Base-by-base conservation (phyloP, 2,113 vertebrate genomes). In the Esox niger region DNA sequence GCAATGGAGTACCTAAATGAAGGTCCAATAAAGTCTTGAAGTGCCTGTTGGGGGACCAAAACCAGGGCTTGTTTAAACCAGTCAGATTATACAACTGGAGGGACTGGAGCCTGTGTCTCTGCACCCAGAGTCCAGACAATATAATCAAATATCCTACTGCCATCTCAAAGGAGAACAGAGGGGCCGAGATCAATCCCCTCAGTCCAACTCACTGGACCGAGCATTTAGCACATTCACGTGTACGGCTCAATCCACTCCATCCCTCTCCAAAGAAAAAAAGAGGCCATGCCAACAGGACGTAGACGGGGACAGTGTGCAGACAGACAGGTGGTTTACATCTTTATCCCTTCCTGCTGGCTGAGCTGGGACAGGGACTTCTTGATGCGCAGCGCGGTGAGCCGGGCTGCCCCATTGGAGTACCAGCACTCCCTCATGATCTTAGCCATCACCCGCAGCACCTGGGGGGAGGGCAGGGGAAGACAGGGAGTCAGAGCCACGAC, bases 341-440 rank as follows among this genome's bases (percentile, higher is more conserved):
- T 98, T 90, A 99, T 98, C 74, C 97, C 97, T 90, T 99, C 97
- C 88, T 98, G 96, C 70, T 99, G 96, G 83, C 96, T 99, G 73
- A 99, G 96, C 54, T 98, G 96, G 1, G 97, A 98, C 60, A 99
- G 80, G 0, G 97, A 98, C 86, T 99, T 98, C 94, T 99, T 99
- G 86, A 99, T 98, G 31, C 97, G 93, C 68, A 98, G 85, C 31
- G 97, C 97, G 0, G 97, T 99, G 49, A 99, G 94, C 20, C 97
- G 86, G 0, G 97, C 97, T 0, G 97, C 97, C 2, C 96, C 96
- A 1, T 96, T 99, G 74, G 96, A 95, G 9, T 99, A 98, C 97
- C 97, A 99, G 83, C 97, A 99, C 82, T 99, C 97, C 78, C 96
- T 92, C 97, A 99, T 99, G 54, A 99, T 99, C 89, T 99, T 99